Base-by-base conservation (phyloP, 2,797 vertebrate genomes). In the Aplochiton taeniatus region DNA sequence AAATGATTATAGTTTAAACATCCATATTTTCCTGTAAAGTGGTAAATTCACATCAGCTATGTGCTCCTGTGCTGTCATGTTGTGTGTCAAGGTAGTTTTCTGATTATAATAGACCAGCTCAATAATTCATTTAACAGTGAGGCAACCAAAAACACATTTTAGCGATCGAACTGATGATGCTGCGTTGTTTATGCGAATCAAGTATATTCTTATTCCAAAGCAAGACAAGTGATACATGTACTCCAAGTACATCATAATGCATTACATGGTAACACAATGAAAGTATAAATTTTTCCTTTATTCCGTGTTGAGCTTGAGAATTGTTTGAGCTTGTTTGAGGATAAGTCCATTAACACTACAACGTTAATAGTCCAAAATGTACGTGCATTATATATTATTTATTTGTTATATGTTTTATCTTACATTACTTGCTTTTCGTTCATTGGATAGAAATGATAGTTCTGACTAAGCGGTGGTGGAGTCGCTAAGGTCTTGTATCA, bases 71-170 rank as follows among this genome's bases (percentile, higher is more conserved):
- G 71, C 63, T 72, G 75, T 67, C 41, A 44, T 59, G 52, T 72
- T 55, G 70, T 65, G 42, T 66, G 85, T 90, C 86, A 88, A 88
- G 46, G 31, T 70, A 70, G 52, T 70, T 78, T 74, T 80, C 74
- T 76, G 88, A 90, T 83, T 87, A 87, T 88, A 73, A 89, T 89
- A 79, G 74, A 87, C 82, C 52, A 69, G 20, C 49, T 54, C 50
- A 47, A 67, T 54, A n/a, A 65, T 31, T 62, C 49, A 63, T 69
- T 63, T 11, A 64, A 72, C 58, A 53, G n/a, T 17, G 8, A 42
- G 42, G 31, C 69, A 44, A 31, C 2, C 6, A 3, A 31, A 31
- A 31, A 31, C 16, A 53, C 13, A 14, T 9, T 1, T 0, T 17
- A 54, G 52, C 61, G 60, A 73, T 46, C 58, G 73, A 60, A 52